These are phyloP conservation scores for Drosophila dunni DNA, from an alignment of 1,140 invertebrate species.

Conservation along the genomic window DNA sequence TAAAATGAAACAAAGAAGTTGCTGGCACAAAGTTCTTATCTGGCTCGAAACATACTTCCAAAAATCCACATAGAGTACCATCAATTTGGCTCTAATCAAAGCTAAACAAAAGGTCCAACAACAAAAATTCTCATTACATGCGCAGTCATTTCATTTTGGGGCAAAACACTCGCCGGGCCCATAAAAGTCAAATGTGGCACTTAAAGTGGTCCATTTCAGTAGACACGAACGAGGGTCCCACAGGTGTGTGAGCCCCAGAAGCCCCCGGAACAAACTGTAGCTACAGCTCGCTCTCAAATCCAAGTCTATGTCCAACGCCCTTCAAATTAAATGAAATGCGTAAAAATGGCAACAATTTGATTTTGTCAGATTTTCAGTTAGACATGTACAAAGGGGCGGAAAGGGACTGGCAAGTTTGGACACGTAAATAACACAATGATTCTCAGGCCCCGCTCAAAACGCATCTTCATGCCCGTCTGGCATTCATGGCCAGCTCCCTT, in stretches of 20 bases:
- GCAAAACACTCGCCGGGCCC: conserved; percentile 33
- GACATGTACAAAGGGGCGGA: conserved; percentile 37
- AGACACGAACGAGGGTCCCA: conserved; percentile 57
- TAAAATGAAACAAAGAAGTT: neutral
- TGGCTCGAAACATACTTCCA: conserved; percentile 8
- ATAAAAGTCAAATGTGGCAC: conserved; percentile 82
- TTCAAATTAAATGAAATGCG: conserved; percentile 83
- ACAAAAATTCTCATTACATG: conserved; percentile 69
- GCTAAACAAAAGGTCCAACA: conserved; percentile 62
- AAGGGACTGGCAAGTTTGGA: neutral
- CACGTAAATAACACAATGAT: conserved; percentile 30
- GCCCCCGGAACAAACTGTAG: neutral
- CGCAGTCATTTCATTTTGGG: conserved; percentile 69
- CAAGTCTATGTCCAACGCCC: conserved; percentile 35
- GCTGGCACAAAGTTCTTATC: conserved; percentile 5
- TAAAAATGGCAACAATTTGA: conserved; percentile 84
- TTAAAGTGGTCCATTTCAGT: conserved; percentile 76
- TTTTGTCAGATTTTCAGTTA: conserved; percentile 77
- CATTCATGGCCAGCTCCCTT: neutral
- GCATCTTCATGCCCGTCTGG: conserved; percentile 59
- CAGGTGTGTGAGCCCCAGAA: conserved; percentile 58
- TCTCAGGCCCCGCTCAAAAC: conserved; percentile 38
- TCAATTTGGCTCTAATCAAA: conserved; percentile 67
- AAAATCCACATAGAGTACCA: neutral
- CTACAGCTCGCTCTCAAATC: neutral